Percentiles rank a stretch among this genome's conserved stretches.
These are phyloP conservation scores for Phymorhynchus buccinoides DNA, from an alignment of 1,140 invertebrate species.

Conservation along the genomic window DNA sequence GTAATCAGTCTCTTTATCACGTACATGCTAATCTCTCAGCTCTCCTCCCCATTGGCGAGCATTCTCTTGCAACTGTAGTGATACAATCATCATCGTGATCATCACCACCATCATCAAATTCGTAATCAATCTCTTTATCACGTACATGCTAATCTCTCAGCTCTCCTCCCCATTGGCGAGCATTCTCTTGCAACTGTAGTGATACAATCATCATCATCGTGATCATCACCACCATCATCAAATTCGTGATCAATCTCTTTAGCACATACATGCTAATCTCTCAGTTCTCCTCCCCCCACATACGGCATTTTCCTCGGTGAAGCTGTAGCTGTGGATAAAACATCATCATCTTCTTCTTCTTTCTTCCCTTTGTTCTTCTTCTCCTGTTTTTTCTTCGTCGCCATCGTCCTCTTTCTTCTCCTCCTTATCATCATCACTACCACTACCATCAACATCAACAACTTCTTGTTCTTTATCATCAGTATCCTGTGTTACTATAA, in stretches of 20 bases:
- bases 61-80: conserved; percentile 47
- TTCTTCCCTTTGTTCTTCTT: no score
- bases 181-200: conserved; percentile 48
- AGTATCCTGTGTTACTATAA: background rate
- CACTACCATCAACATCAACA: background rate
- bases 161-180: conserved; percentile 68
- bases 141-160: conserved; percentile 62
- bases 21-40: conserved; percentile 61
- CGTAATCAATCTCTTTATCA: conserved; percentile 69
- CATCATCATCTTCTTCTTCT: no score
- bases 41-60: conserved; percentile 68
- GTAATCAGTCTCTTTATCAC: conserved; percentile 68
- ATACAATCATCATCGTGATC: background rate
- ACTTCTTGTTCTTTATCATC: conserved; percentile 19
- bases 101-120: conserved; percentile 39
- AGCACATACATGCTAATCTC: conserved; percentile 61
- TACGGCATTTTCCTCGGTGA: no score
- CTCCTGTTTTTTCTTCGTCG: background rate
- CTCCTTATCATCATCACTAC: background rate
- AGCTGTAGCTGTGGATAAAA: no score
- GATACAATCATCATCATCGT: background rate
- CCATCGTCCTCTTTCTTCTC: background rate
- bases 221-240: background rate
- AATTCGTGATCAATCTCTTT: conserved; percentile 69
- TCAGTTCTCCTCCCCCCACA: conserved; percentile 69